phyloP scores from a whole-genome alignment of 2,888 invertebrate species.

The Mongoloraphidia duomilia region DNA sequence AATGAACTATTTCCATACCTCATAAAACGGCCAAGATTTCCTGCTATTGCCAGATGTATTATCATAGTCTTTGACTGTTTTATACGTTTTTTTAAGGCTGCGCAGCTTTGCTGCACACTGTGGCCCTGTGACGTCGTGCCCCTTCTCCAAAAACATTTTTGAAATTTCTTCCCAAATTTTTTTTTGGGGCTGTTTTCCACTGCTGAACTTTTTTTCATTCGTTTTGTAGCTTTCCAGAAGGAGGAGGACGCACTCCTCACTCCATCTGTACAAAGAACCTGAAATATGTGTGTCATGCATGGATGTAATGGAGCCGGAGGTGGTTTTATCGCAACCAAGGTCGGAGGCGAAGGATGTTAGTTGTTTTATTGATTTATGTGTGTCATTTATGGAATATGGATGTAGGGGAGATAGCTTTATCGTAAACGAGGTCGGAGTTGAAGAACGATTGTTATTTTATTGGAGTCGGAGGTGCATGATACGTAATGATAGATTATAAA shows the following conservation, averaged over 20 bases:
- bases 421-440: too few relatives aligned
- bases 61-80: conserved; percentile 10
- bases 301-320: too few relatives aligned
- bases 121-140: conserved; percentile 4
- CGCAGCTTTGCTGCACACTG: conserved; percentile 9
- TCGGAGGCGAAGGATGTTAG: too few relatives aligned
- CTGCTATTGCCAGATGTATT: conserved; percentile 7
- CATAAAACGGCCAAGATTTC: conserved; percentile 6
- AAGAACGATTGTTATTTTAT: too few relatives aligned
- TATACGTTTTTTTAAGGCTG: conserved; percentile 11
- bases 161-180: conserved; percentile 5
- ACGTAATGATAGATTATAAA: too few relatives aligned
- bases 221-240: conserved; percentile 1
- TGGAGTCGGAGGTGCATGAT: too few relatives aligned
- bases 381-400: too few relatives aligned
- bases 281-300: too few relatives aligned
- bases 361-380: too few relatives aligned
- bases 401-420: too few relatives aligned
- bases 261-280: conserved; percentile 1
- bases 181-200: conserved; percentile 4
- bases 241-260: not conserved
- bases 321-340: too few relatives aligned
- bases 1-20: too few relatives aligned
- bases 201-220: not conserved
- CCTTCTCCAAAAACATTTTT: not conserved